phyloP scores from a whole-genome alignment of 2,888 invertebrate species.

The Trissolcus japonicus region DNA sequence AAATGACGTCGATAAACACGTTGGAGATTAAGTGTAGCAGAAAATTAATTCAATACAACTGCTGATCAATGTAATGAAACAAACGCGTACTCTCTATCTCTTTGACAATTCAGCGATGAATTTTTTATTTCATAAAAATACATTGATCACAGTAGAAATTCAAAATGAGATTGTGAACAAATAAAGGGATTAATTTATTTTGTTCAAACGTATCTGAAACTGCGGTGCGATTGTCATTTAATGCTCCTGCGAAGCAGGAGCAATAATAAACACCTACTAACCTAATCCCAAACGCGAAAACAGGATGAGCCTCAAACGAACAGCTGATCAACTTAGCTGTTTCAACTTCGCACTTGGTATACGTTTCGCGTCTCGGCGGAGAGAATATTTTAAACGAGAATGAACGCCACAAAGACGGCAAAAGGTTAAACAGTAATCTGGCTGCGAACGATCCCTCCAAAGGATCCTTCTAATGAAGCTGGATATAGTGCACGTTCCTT shows the following conservation, averaged over 20 bases:
- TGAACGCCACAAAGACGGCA: conserved; percentile 34
- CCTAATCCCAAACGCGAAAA: conserved; percentile 16
- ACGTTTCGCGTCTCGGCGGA: conserved; percentile 4
- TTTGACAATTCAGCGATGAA: too few relatives aligned
- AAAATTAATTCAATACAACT: too few relatives aligned
- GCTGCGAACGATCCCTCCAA: conserved; percentile 35
- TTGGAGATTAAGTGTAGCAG: too few relatives aligned
- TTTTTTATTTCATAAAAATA: too few relatives aligned
- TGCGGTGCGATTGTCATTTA: background rate
- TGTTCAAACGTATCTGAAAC: background rate
- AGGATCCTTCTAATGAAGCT: conserved; percentile 45
- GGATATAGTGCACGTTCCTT: conserved; percentile 30
- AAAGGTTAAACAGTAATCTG: conserved; percentile 47
- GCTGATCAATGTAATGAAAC: too few relatives aligned
- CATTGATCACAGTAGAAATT: too few relatives aligned
- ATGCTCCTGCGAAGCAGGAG: background rate
- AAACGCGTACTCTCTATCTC: too few relatives aligned
- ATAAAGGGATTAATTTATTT: too few relatives aligned
- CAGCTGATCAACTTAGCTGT: conserved; percentile 25
- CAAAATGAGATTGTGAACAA: too few relatives aligned
- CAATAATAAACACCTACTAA: background rate
- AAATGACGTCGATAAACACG: too few relatives aligned
- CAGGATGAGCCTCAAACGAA: conserved; percentile 19
- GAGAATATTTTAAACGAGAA: conserved; percentile 44
- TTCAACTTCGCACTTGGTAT: conserved; percentile 27